Evolutionary conservation across 2,888 invertebrate genomes (phyloP), one percentile per base, ranked within the genome.

Genomic region (Macaria notata): DNA sequence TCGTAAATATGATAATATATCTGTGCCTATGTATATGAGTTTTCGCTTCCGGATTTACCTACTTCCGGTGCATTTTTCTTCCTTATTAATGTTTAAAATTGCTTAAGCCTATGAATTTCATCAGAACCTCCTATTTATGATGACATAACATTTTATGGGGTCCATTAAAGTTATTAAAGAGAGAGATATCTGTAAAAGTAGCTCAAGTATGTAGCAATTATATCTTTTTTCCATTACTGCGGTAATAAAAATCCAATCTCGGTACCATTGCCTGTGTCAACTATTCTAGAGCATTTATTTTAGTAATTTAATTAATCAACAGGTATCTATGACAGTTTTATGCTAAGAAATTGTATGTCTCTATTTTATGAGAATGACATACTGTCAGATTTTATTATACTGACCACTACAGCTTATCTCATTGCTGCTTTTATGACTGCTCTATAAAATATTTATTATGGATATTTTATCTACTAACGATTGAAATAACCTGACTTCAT

Each of bases 361-460:
- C 59, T 56, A 70, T 78, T 79, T 79, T 79, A 78, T 67, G 68
- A 67, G 73, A 82, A 77, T 81, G 81, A 83, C 82, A 80, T 69
- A 76, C 83, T 81, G 88, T 88, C 86, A 86, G 83, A 82, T 75
- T 84, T 84, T 84, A 85, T 85, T 81, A 79, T 79, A 75, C 70
- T 71, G 70, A 67, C 72, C 78, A 76, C 77, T 73, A 76, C 72
- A 59, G 48, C 71, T 79, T 83, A 83, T 81, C 79, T 77, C 72
- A 70, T 66, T 66, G 76, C 76, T 66, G 61, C 73, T 82, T 88
- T 88, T 87, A 88, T 79, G 81, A 79, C 70, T 79, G 81, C 76
- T 84, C 85, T 83, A 88, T 89, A 88, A 89, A 86, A 83, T 79
- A 83, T 83, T 85, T 75, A 81, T 83, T 72, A 78, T 79, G 73